These are phyloP conservation scores for Lonchura striata DNA, from an alignment of 2,113 vertebrate genomes.

Conservation along the genomic window DNA sequence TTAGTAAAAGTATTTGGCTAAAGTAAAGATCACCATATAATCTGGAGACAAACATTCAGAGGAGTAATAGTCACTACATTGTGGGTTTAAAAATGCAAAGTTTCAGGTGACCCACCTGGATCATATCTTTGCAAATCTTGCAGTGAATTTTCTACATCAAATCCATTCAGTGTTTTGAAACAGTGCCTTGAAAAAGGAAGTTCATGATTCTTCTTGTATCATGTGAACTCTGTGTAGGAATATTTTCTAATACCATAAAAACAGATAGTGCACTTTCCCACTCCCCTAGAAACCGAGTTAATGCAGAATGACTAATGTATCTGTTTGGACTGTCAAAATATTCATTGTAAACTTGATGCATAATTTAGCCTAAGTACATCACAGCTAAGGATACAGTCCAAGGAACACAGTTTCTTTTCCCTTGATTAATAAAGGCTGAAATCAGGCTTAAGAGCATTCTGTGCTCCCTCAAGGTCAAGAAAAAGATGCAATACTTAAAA, in stretches of 20 bases:
- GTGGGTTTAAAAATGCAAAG: neutral
- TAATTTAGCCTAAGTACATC: neutral
- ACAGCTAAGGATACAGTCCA: slow-evolving; percentile 9
- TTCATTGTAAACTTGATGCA: neutral
- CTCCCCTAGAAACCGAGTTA: neutral
- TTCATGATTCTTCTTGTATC: neutral
- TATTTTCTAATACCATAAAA: neutral
- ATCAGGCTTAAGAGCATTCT: neutral
- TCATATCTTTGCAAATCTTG: neutral
- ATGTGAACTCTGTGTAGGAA: neutral
- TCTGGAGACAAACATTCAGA: neutral
- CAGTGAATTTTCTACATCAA: neutral
- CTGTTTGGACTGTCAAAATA: slow-evolving; percentile 28
- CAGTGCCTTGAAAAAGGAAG: neutral
- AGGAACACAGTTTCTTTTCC: slow-evolving; percentile 32
- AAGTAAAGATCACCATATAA: neutral
- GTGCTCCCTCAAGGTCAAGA: slow-evolving; percentile 6
- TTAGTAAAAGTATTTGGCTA: neutral
- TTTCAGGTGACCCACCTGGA: neutral
- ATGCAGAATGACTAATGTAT: slow-evolving; percentile 30
- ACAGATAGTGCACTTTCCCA: neutral
- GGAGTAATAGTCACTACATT: neutral
- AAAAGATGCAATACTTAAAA: slow-evolving; percentile 19
- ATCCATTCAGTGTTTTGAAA: neutral
- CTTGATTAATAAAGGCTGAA: slow-evolving; percentile 40